Evolutionary conservation across 2,888 invertebrate species (phyloP), one percentile per base, ranked within the genome.

Genomic region (Lasioglossum leucozonium): DNA sequence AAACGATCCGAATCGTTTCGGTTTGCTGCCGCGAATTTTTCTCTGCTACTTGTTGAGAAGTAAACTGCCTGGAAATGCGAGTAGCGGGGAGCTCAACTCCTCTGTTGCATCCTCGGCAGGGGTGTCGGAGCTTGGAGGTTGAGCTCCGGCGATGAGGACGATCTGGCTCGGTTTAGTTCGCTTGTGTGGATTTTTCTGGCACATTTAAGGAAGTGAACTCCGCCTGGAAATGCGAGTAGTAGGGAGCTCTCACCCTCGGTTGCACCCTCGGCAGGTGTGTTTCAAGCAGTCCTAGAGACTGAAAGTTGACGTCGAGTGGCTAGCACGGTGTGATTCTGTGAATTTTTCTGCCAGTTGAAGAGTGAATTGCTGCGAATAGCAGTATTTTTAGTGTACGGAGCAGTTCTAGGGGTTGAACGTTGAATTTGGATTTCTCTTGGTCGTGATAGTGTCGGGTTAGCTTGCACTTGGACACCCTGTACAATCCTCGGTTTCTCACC

Each of bases 401-500:
- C 51, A 22, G 22, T 51, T 51, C 22, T 11, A 11, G 4, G 67
- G 22, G 37, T 67, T 37, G 37, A 22, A n/a, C 37, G 22, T 40
- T 22, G 37, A 22, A 67, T 8, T 22, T 11, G 8, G 22, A 51
- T 51, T 51, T 10, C n/a, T 22, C 8, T 22, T 8, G 3, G 22
- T 51, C 51, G 22, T 3, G 22, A 22, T 22, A 51, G 51, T 22
- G 51, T 10, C n/a, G 11, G 62, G 11, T 30, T 42, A 2, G 72
- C 16, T 65, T 30, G 37, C 4, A n/a, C 34, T 2, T 58, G 34
- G 51, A 58, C 67, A 74, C 44, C 65, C 72, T 34, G 34, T 82
- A 74, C 76, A 76, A 18, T 65, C 44, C 62, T 81, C 42, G 10
- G 44, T 71, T 79, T 72, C n/a, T n/a, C 16, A 13, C 11, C 34